Base-by-base conservation (phyloP, 2,113 vertebrate genomes). In the Nerophis ophidion region DNA sequence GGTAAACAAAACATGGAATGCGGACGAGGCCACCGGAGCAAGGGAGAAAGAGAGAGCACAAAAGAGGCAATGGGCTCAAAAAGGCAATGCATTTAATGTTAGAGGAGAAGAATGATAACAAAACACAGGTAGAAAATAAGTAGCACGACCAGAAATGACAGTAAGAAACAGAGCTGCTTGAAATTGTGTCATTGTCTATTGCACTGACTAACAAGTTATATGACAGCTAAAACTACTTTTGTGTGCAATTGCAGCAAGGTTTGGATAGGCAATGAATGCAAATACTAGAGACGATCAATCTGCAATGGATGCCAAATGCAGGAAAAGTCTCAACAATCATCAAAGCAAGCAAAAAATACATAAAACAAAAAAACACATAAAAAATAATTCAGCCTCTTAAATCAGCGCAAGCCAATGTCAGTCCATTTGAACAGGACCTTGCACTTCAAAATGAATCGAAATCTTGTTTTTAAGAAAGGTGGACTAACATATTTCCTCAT, bases 1-100 rank as follows among this genome's bases (percentile, higher is more conserved):
- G 91, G 93, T 93, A 93, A 96, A 93, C 91, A 89, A 92, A 76
- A 86, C 84, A 91, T 91, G 86, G 91, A 78, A 93, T 89, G 89
- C 88, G 86, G 90, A 87, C 51, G 87, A 89, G 84, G 75, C 66
- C 68, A 72, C 82, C 72, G 88, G 81, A 88, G 45, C 2, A 19
- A 48, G 84, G 79, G 53, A 19, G 7, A 48, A 88, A 77, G 61
- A 57, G 44, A 72, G 57, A 63, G 70, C 34, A 74, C 8, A 69
- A 6, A 78, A 71, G 70, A 63, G 63, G 68, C 68, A 60, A 57
- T 50, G 44, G 45, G 60, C 59, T 60, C 66, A 56, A 64, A 50
- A 53, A 73, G 16, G 62, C 48, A 60, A 57, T 17, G 54, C 10
- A 47, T 59, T 60, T 55, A 50, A 77, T 52, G 34, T 35, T 36